Conservation (phyloP, 2,888 invertebrate species). For the Pollenia griseotomentosa region DNA sequence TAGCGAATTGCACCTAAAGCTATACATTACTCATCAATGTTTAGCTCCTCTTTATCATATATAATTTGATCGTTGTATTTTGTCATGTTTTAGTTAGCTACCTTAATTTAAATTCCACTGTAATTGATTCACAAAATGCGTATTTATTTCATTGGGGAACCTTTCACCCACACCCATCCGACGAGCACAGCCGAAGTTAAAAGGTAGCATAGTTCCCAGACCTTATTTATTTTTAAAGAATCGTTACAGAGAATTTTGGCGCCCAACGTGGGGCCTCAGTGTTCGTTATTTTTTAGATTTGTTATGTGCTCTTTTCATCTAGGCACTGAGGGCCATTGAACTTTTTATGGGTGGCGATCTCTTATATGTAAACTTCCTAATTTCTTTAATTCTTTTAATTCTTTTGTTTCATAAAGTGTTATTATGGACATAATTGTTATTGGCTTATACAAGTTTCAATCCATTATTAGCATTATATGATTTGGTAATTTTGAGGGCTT, state of each 20-base stretch:
- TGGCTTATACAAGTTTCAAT: neutral
- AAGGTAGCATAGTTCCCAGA: slow-evolving; percentile 6
- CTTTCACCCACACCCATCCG: neutral
- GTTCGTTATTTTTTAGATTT: slow-evolving; percentile 5
- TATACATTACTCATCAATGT: neutral
- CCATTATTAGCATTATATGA: neutral
- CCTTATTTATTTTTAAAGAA: neutral
- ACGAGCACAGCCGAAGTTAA: slow-evolving; percentile 18
- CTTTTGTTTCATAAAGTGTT: neutral
- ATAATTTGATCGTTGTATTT: neutral
- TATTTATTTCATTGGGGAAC: neutral
- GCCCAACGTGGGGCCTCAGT: slow-evolving; percentile 28
- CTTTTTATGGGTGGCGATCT: neutral
- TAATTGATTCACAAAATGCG: neutral
- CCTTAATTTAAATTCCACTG: slow-evolving; percentile 1
- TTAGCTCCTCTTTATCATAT: neutral
- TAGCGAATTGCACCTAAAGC: neutral
- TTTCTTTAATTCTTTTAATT: neutral
- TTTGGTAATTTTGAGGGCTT: neutral
- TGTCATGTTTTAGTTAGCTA: neutral
- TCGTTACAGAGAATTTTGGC: slow-evolving; percentile 26
- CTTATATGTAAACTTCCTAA: too few relatives aligned
- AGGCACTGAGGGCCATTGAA: slow-evolving; percentile 23
- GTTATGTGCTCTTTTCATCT: slow-evolving; percentile 2
- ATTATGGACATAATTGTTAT: neutral